phyloP scores from a whole-genome alignment of 92 coral and sea anemone genomes.

The Umimayanthus kanabou region DNA sequence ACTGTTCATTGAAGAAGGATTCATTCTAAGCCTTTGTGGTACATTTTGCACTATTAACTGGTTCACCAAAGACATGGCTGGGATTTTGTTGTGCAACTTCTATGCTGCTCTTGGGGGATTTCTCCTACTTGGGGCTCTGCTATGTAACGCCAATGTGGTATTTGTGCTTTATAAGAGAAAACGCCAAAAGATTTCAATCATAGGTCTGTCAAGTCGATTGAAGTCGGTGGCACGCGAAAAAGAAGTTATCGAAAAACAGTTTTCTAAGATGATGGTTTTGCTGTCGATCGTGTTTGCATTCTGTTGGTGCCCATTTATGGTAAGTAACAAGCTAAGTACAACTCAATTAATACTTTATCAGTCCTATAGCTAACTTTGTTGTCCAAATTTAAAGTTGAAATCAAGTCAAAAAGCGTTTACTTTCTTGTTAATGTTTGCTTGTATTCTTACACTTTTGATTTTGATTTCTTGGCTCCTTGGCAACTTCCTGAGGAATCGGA shows the following conservation, averaged over 20 bases:
- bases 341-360: too few species aligned
- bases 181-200: conserved; percentile 18
- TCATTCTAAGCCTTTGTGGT: conserved; percentile 14
- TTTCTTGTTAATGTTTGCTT: too few species aligned
- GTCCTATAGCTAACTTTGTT: too few species aligned
- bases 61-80: conserved; percentile 20
- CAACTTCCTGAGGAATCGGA: too few species aligned
- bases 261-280: conserved; percentile 29
- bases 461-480: too few species aligned
- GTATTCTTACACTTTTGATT: too few species aligned
- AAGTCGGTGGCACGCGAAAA: conserved; percentile 26
- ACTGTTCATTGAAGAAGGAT: conserved; percentile 6
- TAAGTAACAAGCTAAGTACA: background rate
- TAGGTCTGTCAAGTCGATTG: conserved; percentile 5
- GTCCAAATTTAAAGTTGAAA: too few species aligned
- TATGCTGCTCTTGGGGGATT: conserved; percentile 21
- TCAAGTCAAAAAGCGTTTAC: too few species aligned
- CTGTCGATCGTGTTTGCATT: background rate
- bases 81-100: background rate
- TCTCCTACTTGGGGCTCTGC: background rate
- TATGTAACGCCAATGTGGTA: conserved; percentile 5
- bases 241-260: conserved; percentile 23
- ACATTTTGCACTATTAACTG: conserved; percentile 34
- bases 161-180: conserved; percentile 14
- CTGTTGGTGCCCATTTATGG: conserved; percentile 32